A percentile compares a stretch with the other conserved stretches of the same genome.
Evolutionary conservation across 2,113 vertebrate genomes (phyloP).

Genomic region (Sterrhoptilus dennistouni): DNA sequence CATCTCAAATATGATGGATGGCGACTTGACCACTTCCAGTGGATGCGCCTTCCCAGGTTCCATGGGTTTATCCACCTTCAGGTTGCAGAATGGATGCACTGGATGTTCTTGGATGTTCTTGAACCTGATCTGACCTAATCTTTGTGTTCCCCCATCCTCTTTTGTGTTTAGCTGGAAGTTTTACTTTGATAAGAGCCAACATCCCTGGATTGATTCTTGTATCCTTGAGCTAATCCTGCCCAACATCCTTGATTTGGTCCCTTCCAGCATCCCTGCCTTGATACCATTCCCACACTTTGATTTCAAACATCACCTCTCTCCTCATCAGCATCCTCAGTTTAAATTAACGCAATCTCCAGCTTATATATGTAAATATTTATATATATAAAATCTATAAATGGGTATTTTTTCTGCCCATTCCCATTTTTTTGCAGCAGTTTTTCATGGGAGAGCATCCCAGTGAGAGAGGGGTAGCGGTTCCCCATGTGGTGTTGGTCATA

Average conservation of each 20-base stretch:
- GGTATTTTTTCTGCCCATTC: not conserved
- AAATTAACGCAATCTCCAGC: not conserved
- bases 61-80: not conserved
- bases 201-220: rapidly evolving
- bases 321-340: not conserved
- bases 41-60: not conserved
- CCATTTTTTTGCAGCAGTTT: not conserved
- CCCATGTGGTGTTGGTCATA: rapidly evolving
- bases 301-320: not conserved
- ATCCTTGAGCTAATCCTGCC: not conserved
- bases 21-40: not conserved
- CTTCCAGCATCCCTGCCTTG: not conserved
- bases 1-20: not conserved
- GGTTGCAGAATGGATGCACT: too few species aligned
- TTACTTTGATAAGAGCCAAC: not conserved
- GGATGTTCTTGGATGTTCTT: not conserved
- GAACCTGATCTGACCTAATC: not conserved
- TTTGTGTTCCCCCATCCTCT: not conserved
- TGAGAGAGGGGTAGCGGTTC: not conserved
- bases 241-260: not conserved
- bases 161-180: not conserved
- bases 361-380: not conserved
- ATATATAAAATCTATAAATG: not conserved
- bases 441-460: rapidly evolving
- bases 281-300: not conserved